These are phyloP conservation scores for Proctacanthus coquilletti DNA, from an alignment of 1,140 invertebrate species.

Conservation along the genomic window DNA sequence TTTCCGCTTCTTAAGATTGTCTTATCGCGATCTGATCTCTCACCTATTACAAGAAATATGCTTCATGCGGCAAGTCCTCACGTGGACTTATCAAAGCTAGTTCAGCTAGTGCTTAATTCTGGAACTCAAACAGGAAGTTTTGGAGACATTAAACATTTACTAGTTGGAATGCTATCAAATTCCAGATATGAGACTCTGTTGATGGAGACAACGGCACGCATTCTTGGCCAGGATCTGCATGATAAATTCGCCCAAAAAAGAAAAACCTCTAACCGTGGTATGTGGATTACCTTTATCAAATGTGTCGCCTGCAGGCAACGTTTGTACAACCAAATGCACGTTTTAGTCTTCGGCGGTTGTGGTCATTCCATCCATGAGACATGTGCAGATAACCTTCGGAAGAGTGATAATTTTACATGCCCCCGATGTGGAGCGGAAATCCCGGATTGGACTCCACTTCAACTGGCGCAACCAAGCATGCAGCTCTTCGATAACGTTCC, in stretches of 20 bases:
- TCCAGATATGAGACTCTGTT: constrained; percentile 31
- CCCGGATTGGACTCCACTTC: constrained; percentile 2
- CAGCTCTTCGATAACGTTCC: too few relatives aligned
- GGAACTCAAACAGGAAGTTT: constrained; percentile 30
- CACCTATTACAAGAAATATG: constrained; percentile 27
- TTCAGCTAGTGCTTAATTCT: constrained; percentile 30
- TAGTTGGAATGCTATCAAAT: constrained; percentile 34
- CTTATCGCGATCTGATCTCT: constrained; percentile 18
- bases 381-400: constrained; percentile 9
- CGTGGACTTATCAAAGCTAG: constrained; percentile 32
- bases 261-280: constrained; percentile 14
- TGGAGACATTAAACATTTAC: constrained; percentile 33
- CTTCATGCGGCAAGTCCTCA: constrained; percentile 36
- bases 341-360: constrained; percentile 19
- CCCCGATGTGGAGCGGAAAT: constrained; percentile 13
- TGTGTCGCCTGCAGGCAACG: constrained; percentile 22
- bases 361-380: constrained; percentile 22
- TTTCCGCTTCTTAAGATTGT: constrained; percentile 29
- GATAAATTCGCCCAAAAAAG: constrained; percentile 13
- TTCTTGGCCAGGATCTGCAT: constrained; percentile 30
- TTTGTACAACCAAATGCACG: constrained; percentile 17
- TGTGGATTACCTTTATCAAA: constrained; percentile 22
- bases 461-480: constrained; percentile 13
- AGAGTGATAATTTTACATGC: constrained; percentile 8
- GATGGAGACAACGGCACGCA: constrained; percentile 21